Evolutionary conservation across 2,113 vertebrate genomes (phyloP), one percentile per base, ranked within the genome.

Genomic region (Raphicerus campestris): DNA sequence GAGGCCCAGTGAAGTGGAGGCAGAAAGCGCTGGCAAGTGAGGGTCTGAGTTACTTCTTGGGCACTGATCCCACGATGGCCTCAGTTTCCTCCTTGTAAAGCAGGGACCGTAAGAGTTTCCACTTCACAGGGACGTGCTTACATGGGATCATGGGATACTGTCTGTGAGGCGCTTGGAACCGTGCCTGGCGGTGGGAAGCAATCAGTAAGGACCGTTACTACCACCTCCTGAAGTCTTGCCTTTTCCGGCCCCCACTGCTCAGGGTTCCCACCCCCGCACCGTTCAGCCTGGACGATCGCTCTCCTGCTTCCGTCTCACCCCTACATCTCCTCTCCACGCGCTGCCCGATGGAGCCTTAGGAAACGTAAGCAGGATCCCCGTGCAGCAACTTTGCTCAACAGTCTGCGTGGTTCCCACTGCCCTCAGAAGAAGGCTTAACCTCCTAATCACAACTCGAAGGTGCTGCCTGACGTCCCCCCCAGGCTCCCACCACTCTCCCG

Each of bases 401-500:
- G 47, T 70, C 45, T 51, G 32, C 1, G 0, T 26, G 77, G 6
- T 49, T 86, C 84, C 81, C 6, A 9, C 93, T 13, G 77, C 35
- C 89, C 30, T n/a, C 26, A 32, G 58, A 70, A 22, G 28, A 39
- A 30, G 81, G 87, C 45, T 7, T 10, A 19, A 1, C 26, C 24
- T 75, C 42, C 60, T 11, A 1, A n/a, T n/a, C 55, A 6, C 6
- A 15, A 42, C 89, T 56, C 16, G 13, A n/a, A 5, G 20, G 20
- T 32, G 56, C 39, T 1, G 42, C 19, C 0, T 2, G 10, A 9
- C 0, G 9, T 32, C 51, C 45, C 45, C n/a, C 7, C 1, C 19
- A 10, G 11, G 2, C 45, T 26, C 56, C 17, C 5, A 30, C 58
- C 73, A 10, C 16, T 6, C 35, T 70, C 30, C 9, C 20, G 10